Evolutionary conservation across 2,113 vertebrate species (phyloP), one percentile per base, ranked within the genome.

Genomic region (Psammodynastes pulverulentus): DNA sequence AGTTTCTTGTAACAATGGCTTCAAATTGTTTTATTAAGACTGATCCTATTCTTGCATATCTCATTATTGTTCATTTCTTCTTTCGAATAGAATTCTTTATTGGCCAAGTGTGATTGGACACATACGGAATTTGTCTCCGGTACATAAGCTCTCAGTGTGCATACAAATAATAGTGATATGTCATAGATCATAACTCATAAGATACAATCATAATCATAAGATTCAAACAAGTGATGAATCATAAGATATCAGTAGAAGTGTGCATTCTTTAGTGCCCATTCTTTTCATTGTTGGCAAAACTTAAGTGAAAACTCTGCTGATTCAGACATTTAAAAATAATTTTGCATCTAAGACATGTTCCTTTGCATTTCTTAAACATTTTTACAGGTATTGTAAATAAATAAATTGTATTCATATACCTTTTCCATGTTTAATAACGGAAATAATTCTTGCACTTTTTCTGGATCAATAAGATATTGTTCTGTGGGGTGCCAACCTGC

Each of bases 361-460:
- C 48, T 87, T 29, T 52, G 7, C 29, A 19, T 9, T 87, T 29
- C 17, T 52, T 49, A 49, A 62, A 51, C 4, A 67, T 87, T 87
- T 54, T 91, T 24, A 85, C 45, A 39, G 10, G 8, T 13, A 43
- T 43, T 88, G 9, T 26, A 46, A 34, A 17, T 1, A 12, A 89
- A 88, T 67, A 15, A 94, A 90, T 48, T 34, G 8, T 0, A 15
- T 91, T 89, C 9, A 0, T 92, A 94, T 97, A 99, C 99, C 98
- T 97, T 99, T 94, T 98, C 96, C 94, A 99, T 98, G 92, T 99
- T 99, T 93, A 99, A 93, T 92, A 99, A 97, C 89, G 99, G 99
- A 95, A 98, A 99, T 4, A 99, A 97, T 84, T 99, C 98, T 3
- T 98, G 97, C 84, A 99, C 97, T 97, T 98, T 98, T 95, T 99